Conservation (phyloP, 2,888 invertebrate species). For the Ophion costatus region DNA sequence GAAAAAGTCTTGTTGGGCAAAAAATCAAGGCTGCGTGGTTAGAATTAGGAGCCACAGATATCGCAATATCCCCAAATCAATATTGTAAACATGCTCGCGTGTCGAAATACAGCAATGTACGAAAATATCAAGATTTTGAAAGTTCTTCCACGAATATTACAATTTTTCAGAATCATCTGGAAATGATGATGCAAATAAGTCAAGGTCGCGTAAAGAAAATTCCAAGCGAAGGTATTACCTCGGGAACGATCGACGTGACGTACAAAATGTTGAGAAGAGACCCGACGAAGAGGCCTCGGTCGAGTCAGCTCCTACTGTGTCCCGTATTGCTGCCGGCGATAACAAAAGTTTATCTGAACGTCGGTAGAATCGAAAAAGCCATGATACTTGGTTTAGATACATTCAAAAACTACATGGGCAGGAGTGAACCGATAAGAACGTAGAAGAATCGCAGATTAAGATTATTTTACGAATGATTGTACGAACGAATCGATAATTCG, state of each 20-base stretch:
- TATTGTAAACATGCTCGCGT: no score
- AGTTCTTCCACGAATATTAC: neutral
- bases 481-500: neutral
- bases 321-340: conserved; percentile 67
- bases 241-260: conserved; percentile 72
- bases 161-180: conserved; percentile 53
- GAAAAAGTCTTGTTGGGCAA: no score
- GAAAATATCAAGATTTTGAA: neutral
- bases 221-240: conserved; percentile 57
- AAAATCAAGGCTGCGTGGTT: no score
- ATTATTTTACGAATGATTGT: neutral
- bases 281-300: conserved; percentile 73
- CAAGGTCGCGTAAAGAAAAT: conserved; percentile 50
- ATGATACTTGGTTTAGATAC: conserved; percentile 58
- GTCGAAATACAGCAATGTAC: no score
- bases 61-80: no score
- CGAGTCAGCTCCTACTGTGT: conserved; percentile 75
- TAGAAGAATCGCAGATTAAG: neutral
- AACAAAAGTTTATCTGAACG: conserved; percentile 59
- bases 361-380: conserved; percentile 58
- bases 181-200: conserved; percentile 62
- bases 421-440: neutral
- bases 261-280: conserved; percentile 78
- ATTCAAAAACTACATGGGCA: conserved; percentile 42
- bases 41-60: no score